These are phyloP conservation scores for Sinocyclocheilus anshuiensis DNA, from an alignment of 2,113 vertebrate species.

Conservation along the genomic window DNA sequence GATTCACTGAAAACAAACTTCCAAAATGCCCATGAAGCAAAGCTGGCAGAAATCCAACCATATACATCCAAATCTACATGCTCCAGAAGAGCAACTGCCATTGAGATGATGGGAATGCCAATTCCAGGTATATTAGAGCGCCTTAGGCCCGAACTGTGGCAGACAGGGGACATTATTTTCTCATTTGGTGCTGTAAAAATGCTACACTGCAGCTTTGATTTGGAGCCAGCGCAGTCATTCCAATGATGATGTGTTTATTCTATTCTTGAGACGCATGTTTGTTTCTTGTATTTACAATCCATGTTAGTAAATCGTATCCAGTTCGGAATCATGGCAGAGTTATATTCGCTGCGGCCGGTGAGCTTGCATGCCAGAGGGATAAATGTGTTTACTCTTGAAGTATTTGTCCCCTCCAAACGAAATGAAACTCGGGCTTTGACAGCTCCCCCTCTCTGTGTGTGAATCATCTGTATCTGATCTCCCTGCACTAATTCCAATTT, in stretches of 20 bases:
- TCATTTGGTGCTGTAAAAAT: not conserved
- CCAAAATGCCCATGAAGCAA: not conserved
- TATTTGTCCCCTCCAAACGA: slow-evolving; percentile 74
- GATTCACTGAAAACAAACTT: not conserved
- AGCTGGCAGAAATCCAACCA: not conserved
- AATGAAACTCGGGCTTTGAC: slow-evolving; percentile 79
- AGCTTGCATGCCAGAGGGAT: slow-evolving; percentile 34
- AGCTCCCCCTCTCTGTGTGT: slow-evolving; percentile 90
- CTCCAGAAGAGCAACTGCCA: not conserved
- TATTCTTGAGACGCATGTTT: not conserved
- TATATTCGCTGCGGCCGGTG: not conserved
- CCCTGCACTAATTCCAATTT: slow-evolving; percentile 99
- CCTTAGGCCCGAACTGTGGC: not conserved
- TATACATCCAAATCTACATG: not conserved
- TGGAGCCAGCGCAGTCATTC: not conserved
- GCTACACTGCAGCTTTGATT: not conserved
- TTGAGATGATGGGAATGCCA: not conserved
- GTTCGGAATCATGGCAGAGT: slow-evolving; percentile 40
- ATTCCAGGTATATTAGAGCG: not conserved
- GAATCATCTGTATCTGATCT: slow-evolving; percentile 99
- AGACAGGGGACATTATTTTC: not conserved
- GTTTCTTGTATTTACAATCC: slow-evolving; percentile 29
- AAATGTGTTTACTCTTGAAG: slow-evolving; percentile 61
- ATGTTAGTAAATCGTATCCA: slow-evolving; percentile 35
- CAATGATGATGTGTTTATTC: slow-evolving; percentile 2